Evolutionary conservation across 2,113 vertebrate species (phyloP), one percentile per base, ranked within the genome.

Genomic region (Struthidea cinerea): DNA sequence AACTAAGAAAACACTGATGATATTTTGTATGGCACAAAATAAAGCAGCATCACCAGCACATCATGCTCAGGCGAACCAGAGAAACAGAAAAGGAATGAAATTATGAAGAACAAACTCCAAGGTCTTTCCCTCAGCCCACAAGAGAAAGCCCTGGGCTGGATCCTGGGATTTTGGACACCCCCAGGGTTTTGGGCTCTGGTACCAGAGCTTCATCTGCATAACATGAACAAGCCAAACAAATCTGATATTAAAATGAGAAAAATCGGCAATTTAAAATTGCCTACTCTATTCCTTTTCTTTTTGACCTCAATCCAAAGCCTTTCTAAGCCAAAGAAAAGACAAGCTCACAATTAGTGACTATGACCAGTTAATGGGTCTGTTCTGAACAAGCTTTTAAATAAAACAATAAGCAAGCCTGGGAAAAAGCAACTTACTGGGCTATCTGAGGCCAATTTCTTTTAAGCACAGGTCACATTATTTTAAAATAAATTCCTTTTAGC

Each of bases 281-380:
- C 69, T 37, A 5, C 52, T 84, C 33, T 13, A 42, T 61, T 50
- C 16, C 49, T 64, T 60, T 89, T 63, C 69, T 84, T 85, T 82
- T 75, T 84, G 77, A 91, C 87, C 87, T 78, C 41, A 52, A 56
- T 78, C 80, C 80, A 93, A 90, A 94, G n/a, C 37, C 32, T 75
- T 69, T 78, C n/a, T 16, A 71, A 87, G 84, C 74, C 77, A 93
- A 96, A 82, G 76, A 89, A 91, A 89, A 89, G 69, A 92, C 86
- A 95, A 95, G 65, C 94, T 89, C 57, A 61, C 59, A 91, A 83
- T 83, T 87, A 89, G 57, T 32, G 69, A 87, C 37, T 74, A 57
- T 47, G 56, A 89, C 37, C 84, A 75, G 42, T 79, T 87, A 94
- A 87, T 64, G 33, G 74, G 33, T 82, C 46, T 84, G n/a, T 68